These are phyloP conservation scores for Nezara viridula DNA, from an alignment of 2,888 invertebrate species.

Conservation along the genomic window DNA sequence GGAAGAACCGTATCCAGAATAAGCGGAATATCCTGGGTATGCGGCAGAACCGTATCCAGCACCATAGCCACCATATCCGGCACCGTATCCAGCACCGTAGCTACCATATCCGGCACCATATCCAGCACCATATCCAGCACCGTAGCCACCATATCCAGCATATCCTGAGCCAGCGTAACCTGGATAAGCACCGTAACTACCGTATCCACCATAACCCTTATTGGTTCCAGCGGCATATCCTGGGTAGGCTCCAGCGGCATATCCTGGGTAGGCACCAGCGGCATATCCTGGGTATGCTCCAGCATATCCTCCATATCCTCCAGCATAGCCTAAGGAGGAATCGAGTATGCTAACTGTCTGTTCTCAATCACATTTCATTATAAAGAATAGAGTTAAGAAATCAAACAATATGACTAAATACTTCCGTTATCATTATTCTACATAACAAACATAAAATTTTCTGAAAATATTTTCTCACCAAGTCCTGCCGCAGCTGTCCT, in stretches of 20 bases:
- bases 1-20: conserved; percentile 17
- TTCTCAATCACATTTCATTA: no score
- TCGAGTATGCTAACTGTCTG: not conserved
- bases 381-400: no score
- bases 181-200: conserved; percentile 50
- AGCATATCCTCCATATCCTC: conserved; percentile 51
- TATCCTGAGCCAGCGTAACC: conserved; percentile 17
- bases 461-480: not conserved
- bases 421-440: no score
- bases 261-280: not conserved
- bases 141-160: not conserved
- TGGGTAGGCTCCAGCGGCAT: no score
- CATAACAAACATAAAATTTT: not conserved
- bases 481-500: not conserved
- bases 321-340: conserved; percentile 14
- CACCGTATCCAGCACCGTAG: conserved; percentile 22
- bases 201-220: conserved; percentile 20
- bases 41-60: not conserved
- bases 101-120: conserved; percentile 31
- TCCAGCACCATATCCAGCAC: not conserved
- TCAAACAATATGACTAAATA: no score
- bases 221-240: not conserved
- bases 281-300: conserved; percentile 14
- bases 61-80: not conserved
- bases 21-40: not conserved